Evolutionary conservation across 2,888 invertebrate species (phyloP), one percentile per base, ranked within the genome.

Genomic region (Caenorhabditis doughertyi): DNA sequence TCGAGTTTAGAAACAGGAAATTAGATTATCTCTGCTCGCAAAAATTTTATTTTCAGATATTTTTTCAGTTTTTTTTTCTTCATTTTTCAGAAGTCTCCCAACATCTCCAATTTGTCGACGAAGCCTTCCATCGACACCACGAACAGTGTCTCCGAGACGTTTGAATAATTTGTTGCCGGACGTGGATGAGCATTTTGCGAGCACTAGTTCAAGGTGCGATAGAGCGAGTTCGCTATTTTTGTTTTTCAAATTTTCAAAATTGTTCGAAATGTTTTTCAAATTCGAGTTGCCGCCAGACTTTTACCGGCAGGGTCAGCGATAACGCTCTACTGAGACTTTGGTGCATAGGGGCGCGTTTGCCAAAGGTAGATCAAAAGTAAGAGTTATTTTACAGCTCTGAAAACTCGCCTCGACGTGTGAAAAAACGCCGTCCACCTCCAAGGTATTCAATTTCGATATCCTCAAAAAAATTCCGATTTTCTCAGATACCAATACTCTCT

Each of bases 71-170:
- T n/a, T n/a, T n/a, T n/a, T n/a, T n/a, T n/a, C n/a, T n/a, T n/a
- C n/a, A n/a, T 35, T 32, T 60, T 73, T 29, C 73, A 83, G 83
- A 81, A 81, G 81, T 9, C 80, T 83, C 4, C 86, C 86, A 23
- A 81, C 84, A 3, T 84, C 84, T 27, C 83, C 84, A 42, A 77
- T 80, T 9, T 68, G 72, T 35, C 81, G 86, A 49, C 79, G 86
- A 49, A 83, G 83, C 65, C 81, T 86, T 4, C 86, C 86, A 23
- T 79, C 79, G 8, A 86, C 86, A 13, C 85, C 85, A 25, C 55
- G 83, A 56, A 67, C 80, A 21, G 62, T 71, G 21, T 83, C 85
- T 9, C 83, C 83, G 2, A 64, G 84, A 35, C 72, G 74, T 0
- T 25, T 76, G 27, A 79, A 64, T 23, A 79, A 79, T 18, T n/a